Percentiles rank a stretch among this genome's conserved stretches.
These are phyloP conservation scores for Harlomillsia oculata DNA, from an alignment of 1,140 invertebrate species.

Conservation along the genomic window DNA sequence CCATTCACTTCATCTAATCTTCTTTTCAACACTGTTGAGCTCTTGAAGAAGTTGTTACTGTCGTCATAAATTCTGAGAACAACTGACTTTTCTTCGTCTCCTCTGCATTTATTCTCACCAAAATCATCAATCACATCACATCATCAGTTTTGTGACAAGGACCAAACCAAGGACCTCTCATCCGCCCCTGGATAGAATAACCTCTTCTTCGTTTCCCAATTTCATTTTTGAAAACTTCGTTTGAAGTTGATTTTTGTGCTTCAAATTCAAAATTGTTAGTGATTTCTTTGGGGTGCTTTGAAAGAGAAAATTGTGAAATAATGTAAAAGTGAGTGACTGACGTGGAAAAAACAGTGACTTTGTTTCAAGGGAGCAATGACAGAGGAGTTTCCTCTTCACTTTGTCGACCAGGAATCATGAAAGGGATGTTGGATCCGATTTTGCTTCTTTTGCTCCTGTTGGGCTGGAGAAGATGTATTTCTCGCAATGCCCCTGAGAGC, in stretches of 20 bases:
- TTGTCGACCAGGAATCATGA: not conserved
- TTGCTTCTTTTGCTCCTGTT: constrained; percentile 17
- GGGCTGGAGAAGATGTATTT: constrained; percentile 20
- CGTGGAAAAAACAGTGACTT: constrained; percentile 1
- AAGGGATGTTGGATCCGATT: not conserved
- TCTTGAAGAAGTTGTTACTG: too few species aligned
- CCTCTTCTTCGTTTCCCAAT: not conserved
- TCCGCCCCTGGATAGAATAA: not conserved
- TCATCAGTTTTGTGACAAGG: not conserved
- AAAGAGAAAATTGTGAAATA: not conserved
- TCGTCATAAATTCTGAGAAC: too few species aligned
- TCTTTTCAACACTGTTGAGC: too few species aligned
- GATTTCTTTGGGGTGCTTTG: not conserved
- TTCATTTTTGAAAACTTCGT: too few species aligned
- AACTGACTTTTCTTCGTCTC: too few species aligned
- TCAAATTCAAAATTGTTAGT: not conserved
- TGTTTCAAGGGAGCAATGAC: not conserved
- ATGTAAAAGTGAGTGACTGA: not conserved
- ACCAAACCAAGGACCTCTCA: not conserved
- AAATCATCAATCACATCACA: too few species aligned
- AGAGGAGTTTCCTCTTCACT: not conserved
- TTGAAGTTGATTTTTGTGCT: not conserved
- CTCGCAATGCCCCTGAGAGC: too few species aligned
- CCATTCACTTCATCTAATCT: too few species aligned
- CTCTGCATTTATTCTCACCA: too few species aligned